Percentiles rank a stretch among this genome's conserved stretches.
These are phyloP conservation scores for Siniperca chuatsi DNA, from an alignment of 2,113 vertebrate species.

Conservation along the genomic window DNA sequence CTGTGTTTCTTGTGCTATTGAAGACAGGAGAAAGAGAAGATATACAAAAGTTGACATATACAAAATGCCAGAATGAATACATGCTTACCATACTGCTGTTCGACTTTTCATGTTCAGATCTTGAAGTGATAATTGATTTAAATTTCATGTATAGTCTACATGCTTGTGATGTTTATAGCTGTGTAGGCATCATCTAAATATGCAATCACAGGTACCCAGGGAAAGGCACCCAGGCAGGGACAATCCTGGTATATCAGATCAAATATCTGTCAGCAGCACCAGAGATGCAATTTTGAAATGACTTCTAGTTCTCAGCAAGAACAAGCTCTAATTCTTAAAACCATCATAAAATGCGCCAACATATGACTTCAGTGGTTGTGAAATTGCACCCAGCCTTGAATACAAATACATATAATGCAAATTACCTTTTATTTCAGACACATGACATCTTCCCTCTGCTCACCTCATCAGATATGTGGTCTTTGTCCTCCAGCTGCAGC, in stretches of 20 bases:
- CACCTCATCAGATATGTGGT: slow-evolving; percentile 84
- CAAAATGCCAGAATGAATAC: background rate
- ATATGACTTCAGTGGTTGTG: background rate
- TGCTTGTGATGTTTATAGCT: background rate
- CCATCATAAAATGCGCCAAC: background rate
- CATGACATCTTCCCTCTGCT: background rate
- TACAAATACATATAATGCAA: background rate
- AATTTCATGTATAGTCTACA: background rate
- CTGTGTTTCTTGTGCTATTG: slow-evolving; percentile 87
- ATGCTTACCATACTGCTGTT: background rate
- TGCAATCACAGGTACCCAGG: background rate
- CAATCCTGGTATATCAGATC: background rate
- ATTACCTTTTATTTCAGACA: background rate
- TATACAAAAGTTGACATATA: background rate
- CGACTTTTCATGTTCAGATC: background rate
- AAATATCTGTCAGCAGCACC: background rate
- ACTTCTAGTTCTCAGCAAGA: background rate
- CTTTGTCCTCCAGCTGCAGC: slow-evolving; percentile 86
- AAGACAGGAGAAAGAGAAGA: slow-evolving; percentile 18
- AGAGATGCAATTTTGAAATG: background rate
- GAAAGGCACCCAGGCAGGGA: background rate
- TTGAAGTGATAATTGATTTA: background rate
- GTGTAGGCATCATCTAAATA: background rate
- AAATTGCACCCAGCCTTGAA: background rate
- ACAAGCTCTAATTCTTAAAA: background rate